Base-by-base conservation (phyloP, 2,888 invertebrate genomes). In the Dascillus cervinus region DNA sequence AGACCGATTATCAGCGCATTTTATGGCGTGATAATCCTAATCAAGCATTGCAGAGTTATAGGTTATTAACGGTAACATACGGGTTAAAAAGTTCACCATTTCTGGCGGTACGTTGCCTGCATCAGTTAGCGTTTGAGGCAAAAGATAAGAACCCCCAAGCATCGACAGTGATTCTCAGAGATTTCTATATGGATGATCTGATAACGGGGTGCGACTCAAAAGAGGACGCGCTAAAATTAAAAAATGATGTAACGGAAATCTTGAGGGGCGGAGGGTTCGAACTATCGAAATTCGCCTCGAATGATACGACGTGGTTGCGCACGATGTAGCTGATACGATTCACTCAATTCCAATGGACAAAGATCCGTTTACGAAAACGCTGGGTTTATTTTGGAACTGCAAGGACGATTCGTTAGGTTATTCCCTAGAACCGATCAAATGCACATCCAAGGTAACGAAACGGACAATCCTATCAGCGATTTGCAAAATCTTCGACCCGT, bases 401-500 rank as follows among this genome's bases (percentile, higher is more conserved):
- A 14, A 4, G 6, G 4, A 21, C 3, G 25, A 27, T 20, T 9
- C 13, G 2, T 15, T 32, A 17, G 12, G 15, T 3, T 32, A 27
- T 11, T 11, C 4, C 2, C 13, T 27, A 11, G 20, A 13, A 8
- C 9, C 5, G 3, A 10, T 20, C 3, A 20, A 19, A 3, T n/a
- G n/a, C n/a, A 13, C 12, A 22, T 3, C 5, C 6, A 25, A 8
- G 11, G 22, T 25, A 11, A 29, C 29, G 3, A 31, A 37, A 20
- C 14, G 32, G 8, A 21, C 4, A 11, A 39, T 47, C n/a, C 21
- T 47, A 11, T 49, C 46, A 2, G 14, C 28, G n/a, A 42, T 47
- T 8, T 36, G 47, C 5, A 40, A 41, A 27, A 38, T 49, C 4
- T 51, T 38, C 25, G 49, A 53, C 29, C 44, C 48, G 3, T 33